These are phyloP conservation scores for Dromococcyx pavoninus DNA, from an alignment of 2,797 vertebrate genomes.

Conservation along the genomic window DNA sequence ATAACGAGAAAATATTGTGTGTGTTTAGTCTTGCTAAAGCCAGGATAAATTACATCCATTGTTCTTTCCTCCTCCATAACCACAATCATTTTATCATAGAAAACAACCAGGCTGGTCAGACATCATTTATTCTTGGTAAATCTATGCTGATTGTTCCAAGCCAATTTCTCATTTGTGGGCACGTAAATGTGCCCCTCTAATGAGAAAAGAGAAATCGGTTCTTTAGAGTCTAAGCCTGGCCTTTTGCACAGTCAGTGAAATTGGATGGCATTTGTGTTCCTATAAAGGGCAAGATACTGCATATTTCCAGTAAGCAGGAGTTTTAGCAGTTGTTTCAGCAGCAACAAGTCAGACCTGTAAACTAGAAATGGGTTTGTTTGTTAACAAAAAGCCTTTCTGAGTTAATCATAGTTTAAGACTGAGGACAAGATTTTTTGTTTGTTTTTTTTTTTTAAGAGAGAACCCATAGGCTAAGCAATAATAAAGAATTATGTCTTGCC, in stretches of 20 bases:
- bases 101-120: neutral
- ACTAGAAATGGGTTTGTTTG: neutral
- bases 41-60: neutral
- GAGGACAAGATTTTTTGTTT: neutral
- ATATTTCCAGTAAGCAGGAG: fast-evolving
- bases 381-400: neutral
- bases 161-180: neutral
- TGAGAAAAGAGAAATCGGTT: neutral
- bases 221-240: neutral
- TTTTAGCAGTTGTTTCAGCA: neutral
- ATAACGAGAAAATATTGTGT: neutral
- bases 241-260: neutral
- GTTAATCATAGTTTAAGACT: neutral
- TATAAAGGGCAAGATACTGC: neutral
- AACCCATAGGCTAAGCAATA: neutral
- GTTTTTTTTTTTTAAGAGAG: neutral
- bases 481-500: neutral
- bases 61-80: neutral
- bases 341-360: neutral
- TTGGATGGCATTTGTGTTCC: neutral
- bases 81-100: neutral
- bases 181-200: neutral
- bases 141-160: neutral
- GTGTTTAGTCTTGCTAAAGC: neutral
- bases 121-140: neutral